Evolutionary conservation across 2,113 vertebrate genomes (phyloP), one percentile per base, ranked within the genome.

Genomic region (Ovibos moschatus): DNA sequence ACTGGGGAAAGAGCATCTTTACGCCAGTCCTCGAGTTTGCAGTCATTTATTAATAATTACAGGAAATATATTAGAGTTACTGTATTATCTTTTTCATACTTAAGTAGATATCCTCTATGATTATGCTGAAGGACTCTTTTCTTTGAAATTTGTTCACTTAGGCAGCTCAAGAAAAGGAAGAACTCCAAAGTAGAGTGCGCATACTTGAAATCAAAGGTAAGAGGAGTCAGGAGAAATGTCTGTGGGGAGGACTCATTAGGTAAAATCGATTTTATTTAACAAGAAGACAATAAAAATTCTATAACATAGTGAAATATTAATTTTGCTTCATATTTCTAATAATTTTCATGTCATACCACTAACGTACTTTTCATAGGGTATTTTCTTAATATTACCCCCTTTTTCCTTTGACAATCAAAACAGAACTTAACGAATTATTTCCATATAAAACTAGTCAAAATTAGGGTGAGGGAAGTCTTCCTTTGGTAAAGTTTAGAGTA

Each of bases 61-160:
- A 83, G 83, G 89, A 91, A 97, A 50, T 28, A 19, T 81, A 36
- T 91, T 88, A 94, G 21, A 92, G 81, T 67, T 53, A 78, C 67
- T 79, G 17, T 67, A 45, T 87, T 97, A 62, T 94, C 60, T 97
- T 93, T 94, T 93, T 85, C 43, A 86, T 79, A 85, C 87, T 62
- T 62, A 83, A 91, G 60, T 91, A 92, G 89, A 95, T 95, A 96
- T 53, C 64, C 89, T 97, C 87, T 93, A 96, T 93, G 60, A 91
- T 78, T 64, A 89, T 36, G 51, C 40, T 93, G 51, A 92, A 96
- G 96, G 60, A 98, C 71, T 90, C 85, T 95, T 95, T 81, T 94
- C 78, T 71, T 91, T 96, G 58, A 98, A 93, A 96, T 96, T n/a
- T 64, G 85, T 90, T 92, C 79, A 85, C 92, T 96, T 84, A 96